Percentiles rank a stretch among this genome's conserved stretches.
phyloP scores from a whole-genome alignment of 2,113 vertebrate species.

The Pica pica region DNA sequence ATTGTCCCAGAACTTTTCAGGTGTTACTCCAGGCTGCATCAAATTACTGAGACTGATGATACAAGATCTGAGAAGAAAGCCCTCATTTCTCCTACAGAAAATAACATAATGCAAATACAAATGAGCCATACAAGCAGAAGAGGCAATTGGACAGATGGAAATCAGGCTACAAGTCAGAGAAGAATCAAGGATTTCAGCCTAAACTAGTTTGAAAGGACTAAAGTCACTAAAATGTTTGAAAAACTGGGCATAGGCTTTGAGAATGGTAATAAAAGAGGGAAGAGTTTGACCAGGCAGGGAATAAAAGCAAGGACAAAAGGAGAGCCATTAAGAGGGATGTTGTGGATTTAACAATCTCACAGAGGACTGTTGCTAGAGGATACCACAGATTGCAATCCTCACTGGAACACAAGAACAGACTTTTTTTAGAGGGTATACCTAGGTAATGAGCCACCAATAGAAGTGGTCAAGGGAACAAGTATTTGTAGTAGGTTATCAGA shows the following conservation, averaged over 20 bases:
- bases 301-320: neutral
- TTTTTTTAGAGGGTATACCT: neutral
- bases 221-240: neutral
- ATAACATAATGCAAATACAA: neutral
- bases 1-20: neutral
- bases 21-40: neutral
- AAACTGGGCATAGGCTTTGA: neutral
- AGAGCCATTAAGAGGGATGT: neutral
- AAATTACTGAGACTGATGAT: neutral
- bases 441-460: neutral
- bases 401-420: neutral
- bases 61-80: neutral
- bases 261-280: neutral
- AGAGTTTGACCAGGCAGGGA: neutral
- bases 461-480: neutral
- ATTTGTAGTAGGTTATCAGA: neutral
- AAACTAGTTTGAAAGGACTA: neutral
- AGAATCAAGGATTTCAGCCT: neutral
- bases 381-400: neutral
- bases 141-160: neutral
- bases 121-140: neutral
- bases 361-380: neutral
- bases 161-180: neutral
- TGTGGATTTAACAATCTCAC: neutral
- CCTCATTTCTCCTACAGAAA: neutral